Evolutionary conservation across 1,140 invertebrate species (phyloP).

Genomic region (Cydia amplana): DNA sequence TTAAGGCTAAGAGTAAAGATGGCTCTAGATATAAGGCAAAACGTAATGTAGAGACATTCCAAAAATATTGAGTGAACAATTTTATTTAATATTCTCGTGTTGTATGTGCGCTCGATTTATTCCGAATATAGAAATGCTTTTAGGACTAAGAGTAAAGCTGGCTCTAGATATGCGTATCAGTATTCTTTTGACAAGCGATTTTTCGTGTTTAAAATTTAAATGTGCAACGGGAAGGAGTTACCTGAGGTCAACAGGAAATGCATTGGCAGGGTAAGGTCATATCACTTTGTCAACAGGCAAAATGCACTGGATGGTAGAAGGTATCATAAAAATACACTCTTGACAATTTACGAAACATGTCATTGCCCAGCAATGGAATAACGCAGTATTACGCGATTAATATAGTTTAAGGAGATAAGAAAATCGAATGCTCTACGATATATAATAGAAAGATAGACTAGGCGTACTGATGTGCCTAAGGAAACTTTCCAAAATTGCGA

Average conservation of each 20-base stretch:
- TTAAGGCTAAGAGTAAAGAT: neutral
- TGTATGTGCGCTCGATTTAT: neutral
- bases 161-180: neutral
- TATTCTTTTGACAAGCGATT: neutral
- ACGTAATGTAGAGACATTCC: neutral
- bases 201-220: neutral
- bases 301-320: too few species aligned
- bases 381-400: neutral
- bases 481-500: too few species aligned
- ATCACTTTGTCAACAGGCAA: too few species aligned
- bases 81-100: neutral
- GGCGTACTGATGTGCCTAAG: too few species aligned
- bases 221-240: too few species aligned
- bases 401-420: neutral
- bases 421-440: neutral
- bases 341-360: too few species aligned
- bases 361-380: too few species aligned
- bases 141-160: neutral
- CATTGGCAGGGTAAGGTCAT: too few species aligned
- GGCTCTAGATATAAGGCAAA: neutral
- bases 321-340: too few species aligned
- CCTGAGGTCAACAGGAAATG: too few species aligned
- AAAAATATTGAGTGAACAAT: neutral
- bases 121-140: constrained; percentile 14
- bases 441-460: neutral